A percentile compares a stretch with the other conserved stretches of the same genome.
Conservation (phyloP, 2,797 vertebrate species). For the Echeneis naucrates region DNA sequence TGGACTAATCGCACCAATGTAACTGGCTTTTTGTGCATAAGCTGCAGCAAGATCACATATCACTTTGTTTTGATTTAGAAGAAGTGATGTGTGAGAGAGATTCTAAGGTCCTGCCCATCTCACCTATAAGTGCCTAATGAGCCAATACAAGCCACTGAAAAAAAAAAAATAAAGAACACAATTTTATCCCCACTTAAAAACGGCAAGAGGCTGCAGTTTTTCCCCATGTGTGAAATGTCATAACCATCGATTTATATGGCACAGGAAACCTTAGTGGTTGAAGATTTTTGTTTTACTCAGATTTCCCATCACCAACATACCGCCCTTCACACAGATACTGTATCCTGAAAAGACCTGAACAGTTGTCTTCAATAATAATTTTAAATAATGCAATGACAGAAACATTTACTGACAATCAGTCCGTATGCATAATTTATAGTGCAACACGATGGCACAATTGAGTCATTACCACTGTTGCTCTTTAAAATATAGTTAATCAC, state of each 20-base stretch:
- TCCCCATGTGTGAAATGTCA: not conserved
- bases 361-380: constrained; percentile 1
- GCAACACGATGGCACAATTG: constrained; percentile 20
- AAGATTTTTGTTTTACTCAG: not conserved
- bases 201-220: not conserved
- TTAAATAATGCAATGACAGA: constrained; percentile 14
- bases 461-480: constrained; percentile 17
- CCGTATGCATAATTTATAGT: constrained; percentile 15
- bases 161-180: not conserved
- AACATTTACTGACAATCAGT: constrained; percentile 8
- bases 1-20: constrained; percentile 29
- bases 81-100: constrained; percentile 59
- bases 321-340: not conserved
- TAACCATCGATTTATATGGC: not conserved
- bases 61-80: constrained; percentile 64
- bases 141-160: not conserved
- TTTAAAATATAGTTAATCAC: constrained; percentile 45
- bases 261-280: not conserved
- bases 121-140: constrained; percentile 44
- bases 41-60: constrained; percentile 60
- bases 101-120: constrained; percentile 50
- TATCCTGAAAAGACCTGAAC: not conserved
- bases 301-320: not conserved
- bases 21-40: constrained; percentile 45
- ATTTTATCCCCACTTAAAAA: constrained; percentile 8